Evolutionary conservation across 35 echinoderm and acorn worm genomes (phyloP), one percentile per base, ranked within the genome.

Genomic region (Strongylocentrotus purpuratus): DNA sequence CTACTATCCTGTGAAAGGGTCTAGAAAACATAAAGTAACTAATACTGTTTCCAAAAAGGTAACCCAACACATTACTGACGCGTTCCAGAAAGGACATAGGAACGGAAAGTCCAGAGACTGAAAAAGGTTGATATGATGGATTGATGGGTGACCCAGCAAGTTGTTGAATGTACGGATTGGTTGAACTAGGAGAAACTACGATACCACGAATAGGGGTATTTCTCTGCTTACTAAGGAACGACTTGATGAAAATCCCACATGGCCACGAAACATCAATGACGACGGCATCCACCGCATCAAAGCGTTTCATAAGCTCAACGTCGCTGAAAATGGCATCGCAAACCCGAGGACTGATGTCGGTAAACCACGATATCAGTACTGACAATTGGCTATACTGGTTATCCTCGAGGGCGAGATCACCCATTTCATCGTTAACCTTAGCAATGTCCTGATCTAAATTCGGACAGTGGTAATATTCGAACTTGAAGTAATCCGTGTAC

Each of bases 401-500:
- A 71, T n/a, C 20, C 17, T 20, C 17, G 61, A 71, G 28, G 25
- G 61, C 61, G 18, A 71, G 25, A 71, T 71, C 25, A 6, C 17
- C 61, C 17, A 71, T 25, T n/a, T 71, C 13, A 15, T 28, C 17
- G 61, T 71, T n/a, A 1, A 71, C 25, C 17, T 25, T 3, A n/a
- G 61, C 25, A n/a, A 71, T 25, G 17, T 71, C 61, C 3, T 71
- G 61, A n/a, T 71, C 61, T 28, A 71, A 18, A 25, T 20, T n/a
- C 28, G 17, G 17, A 25, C 25, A 71, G 25, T 5, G 14, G 61
- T 71, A n/a, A n/a, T 71, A 15, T 71, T 71, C 61, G 25, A 71
- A 71, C 20, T 71, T 71, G 61, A 71, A 71, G 61, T 71, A 71
- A 71, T 71, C 61, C 61, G 61, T 71, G 61, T 71, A 71, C 61